Percentiles rank a stretch among this genome's conserved stretches.
Conservation (phyloP, 2,113 vertebrate species). For the Grammomys dolichurus region DNA sequence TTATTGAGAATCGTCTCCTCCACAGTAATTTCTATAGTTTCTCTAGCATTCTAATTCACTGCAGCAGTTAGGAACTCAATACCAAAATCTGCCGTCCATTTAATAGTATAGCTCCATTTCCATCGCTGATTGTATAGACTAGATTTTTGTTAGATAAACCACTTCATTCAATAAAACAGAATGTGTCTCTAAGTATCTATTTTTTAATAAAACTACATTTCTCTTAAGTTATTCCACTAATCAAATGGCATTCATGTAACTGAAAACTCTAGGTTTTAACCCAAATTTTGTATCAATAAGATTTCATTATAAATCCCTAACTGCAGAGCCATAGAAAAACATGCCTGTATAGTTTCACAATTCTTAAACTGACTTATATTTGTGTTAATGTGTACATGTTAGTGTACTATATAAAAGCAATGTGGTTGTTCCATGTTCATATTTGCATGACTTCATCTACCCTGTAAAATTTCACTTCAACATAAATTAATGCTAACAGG, state of each 20-base stretch:
- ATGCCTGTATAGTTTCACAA: not conserved
- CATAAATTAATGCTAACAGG: not conserved
- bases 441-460: not conserved
- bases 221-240: not conserved
- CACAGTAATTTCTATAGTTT: not conserved
- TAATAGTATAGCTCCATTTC: not conserved
- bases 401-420: not conserved
- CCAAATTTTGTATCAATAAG: not conserved
- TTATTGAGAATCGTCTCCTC: not conserved
- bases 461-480: conserved; percentile 8
- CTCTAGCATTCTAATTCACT: not conserved
- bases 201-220: not conserved
- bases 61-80: not conserved
- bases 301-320: not conserved
- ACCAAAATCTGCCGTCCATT: not conserved
- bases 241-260: not conserved
- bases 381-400: not conserved
- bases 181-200: not conserved
- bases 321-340: not conserved
- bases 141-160: not conserved
- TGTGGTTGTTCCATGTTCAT: not conserved
- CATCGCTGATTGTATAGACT: not conserved
- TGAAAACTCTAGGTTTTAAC: not conserved
- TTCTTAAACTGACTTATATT: not conserved
- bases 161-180: not conserved